A percentile compares a stretch with the other conserved stretches of the same genome.
Evolutionary conservation across 2,797 vertebrate species (phyloP).

Genomic region (Cyprinodon diabolis): DNA sequence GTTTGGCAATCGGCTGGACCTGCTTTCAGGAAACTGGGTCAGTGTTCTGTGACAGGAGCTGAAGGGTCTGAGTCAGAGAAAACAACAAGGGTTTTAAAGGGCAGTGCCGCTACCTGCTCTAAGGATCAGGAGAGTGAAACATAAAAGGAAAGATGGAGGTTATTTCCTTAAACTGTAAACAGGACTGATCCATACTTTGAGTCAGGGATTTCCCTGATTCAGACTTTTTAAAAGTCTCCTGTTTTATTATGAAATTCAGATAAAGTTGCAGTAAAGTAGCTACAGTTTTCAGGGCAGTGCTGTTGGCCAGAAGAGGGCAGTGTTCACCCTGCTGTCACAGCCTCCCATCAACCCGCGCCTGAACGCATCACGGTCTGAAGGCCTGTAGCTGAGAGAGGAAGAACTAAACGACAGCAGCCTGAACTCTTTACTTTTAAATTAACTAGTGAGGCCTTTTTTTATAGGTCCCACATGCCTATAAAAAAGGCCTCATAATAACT

Average conservation of each 20-base stretch:
- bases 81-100: slow-evolving; percentile 21
- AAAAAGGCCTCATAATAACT: neutral
- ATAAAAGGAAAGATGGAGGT: neutral
- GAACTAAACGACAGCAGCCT: neutral
- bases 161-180: neutral
- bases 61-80: slow-evolving; percentile 24
- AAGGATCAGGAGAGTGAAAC: slow-evolving; percentile 1
- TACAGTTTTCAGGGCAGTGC: slow-evolving; percentile 52
- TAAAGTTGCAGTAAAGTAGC: slow-evolving; percentile 11
- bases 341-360: slow-evolving; percentile 28
- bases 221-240: neutral
- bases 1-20: neutral
- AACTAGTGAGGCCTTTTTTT: neutral
- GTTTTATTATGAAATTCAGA: slow-evolving; percentile 1
- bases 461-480: neutral
- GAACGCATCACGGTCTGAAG: slow-evolving; percentile 21
- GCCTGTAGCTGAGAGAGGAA: neutral
- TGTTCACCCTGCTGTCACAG: slow-evolving; percentile 32
- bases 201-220: neutral
- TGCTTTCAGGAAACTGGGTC: slow-evolving; percentile 19
- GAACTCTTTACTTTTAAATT: neutral
- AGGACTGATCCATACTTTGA: neutral
- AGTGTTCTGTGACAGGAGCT: slow-evolving; percentile 13
- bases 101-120: slow-evolving; percentile 43
- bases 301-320: slow-evolving; percentile 46